Evolutionary conservation across 2,888 invertebrate species (phyloP), one percentile per base, ranked within the genome.

Genomic region (Choristoneura rosaceana): DNA sequence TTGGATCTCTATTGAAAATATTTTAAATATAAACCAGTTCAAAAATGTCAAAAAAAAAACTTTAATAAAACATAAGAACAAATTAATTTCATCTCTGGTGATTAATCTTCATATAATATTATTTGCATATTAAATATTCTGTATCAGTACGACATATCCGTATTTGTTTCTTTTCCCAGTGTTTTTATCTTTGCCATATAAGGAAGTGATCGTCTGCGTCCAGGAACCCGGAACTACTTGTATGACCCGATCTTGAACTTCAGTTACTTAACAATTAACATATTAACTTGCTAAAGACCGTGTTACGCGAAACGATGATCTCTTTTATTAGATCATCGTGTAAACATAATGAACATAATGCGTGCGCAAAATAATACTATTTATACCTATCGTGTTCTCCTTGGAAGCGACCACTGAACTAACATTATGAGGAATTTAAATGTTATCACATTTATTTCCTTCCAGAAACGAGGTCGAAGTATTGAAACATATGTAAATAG

Each of bases 221-320:
- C 45, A 15, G 69, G 69, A 52, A 52, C 63, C 65, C 62, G 77
- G 65, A 71, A 71, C 67, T 73, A 25, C 25, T 74, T 69, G 64
- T 59, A 74, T 45, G 45, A 10, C 38, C 47, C 55, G 68, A 15
- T 69, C 69, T 63, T 66, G 60, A 74, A 74, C 69, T 64, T 65
- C 60, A 62, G 41, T 71, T 68, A 61, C 55, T 69, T 68, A 65
- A 8, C 52, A 15, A 34, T 58, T 66, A 55, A 38, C 66, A 45
- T 66, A 60, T 70, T 61, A 45, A 71, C 63, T 58, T 58, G 15
- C n/a, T 52, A 43, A 60, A 43, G 58, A 38, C 12, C 9, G 45
- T 69, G 47, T 63, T 63, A 60, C 59, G 50, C 58, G 55, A 73
- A 58, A 38, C 62, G 50, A 68, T 38, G 47, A 45, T 66, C 67